Base-by-base conservation (phyloP, 1,140 invertebrate genomes). In the Lepidurus couesii region DNA sequence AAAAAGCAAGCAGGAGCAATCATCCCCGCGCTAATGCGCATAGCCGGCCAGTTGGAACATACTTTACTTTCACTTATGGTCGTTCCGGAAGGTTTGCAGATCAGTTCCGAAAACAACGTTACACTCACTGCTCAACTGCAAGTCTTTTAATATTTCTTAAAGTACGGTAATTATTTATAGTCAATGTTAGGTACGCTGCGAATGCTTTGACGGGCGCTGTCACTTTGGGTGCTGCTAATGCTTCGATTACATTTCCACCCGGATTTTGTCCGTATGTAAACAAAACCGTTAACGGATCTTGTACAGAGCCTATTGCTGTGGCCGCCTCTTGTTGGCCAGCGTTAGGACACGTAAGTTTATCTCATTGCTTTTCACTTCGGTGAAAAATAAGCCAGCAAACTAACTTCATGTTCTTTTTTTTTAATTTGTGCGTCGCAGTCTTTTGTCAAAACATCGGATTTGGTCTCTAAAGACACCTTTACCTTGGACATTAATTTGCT, bases 401-500 rank as follows among this genome's bases (percentile, higher is more conserved):
- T 75, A 75, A 75, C n/a, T 75, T 75, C 13, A 42, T 75, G 74
- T 21, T 21, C 13, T 24, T 44, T 42, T 42, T 75, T 7, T 75
- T n/a, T 0, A 24, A 16, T 44, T 42, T 34, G 42, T 16, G 6
- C 47, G 43, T 42, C 13, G 24, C 43, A 77, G 75, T 45, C 75
- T 0, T 44, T 26, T 34, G 75, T 42, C 10, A 44, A 44, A 26
- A 77, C 75, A 7, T 42, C 75, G 10, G 81, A 82, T 79, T 75
- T 83, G 7, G 75, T 83, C 43, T 83, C 83, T 1, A 80, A 81
- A 73, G 82, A 83, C 76, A 82, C 82, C 4, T 81, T 82, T 74
- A 83, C 82, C 44, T 34, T 83, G 21, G 82, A 83, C 43, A 79
- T 83, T n/a, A 76, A 82, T 65, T 77, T 83, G 42, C 75, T 83